Base-by-base conservation (phyloP, 2,797 vertebrate species). In the Lepus townsendii region DNA sequence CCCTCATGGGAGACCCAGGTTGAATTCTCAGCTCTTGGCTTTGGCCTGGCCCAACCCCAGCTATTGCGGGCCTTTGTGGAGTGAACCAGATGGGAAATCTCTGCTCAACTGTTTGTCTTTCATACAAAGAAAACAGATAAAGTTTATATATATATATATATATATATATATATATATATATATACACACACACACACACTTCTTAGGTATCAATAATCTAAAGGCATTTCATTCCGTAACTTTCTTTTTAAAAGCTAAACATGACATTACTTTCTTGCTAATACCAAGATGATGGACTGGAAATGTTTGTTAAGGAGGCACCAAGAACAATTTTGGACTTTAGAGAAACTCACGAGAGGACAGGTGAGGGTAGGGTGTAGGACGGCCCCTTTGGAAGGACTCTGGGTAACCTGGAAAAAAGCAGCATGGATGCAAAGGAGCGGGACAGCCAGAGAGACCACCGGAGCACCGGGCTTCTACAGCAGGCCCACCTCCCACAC, bases 201-300 rank as follows among this genome's bases (percentile, higher is more conserved):
- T 76, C 12, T 50, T 7, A 60, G 68, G 78, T n/a, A 4, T 38
- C 54, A 60, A 65, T 19, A 11, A 83, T 30, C 47, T 4, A 68
- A 91, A 54, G 54, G 60, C 27, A 72, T 72, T 66, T 93, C 5
- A 75, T 82, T 32, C 27, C 76, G 76, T 72, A 76, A 71, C 6
- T 71, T 66, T 88, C 42, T 75, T 93, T 85, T 95, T 9, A 79
- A 95, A 68, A 63, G 47, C 4, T 5, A 86, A 88, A 93, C 27
- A 77, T 83, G 22, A 71, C 35, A 42, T 88, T 83, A 72, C 9
- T 86, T 87, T 90, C 69, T 85, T 60, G 32, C n/a, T 75, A 68
- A 62, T 50, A 80, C 4, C 24, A 94, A 27, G 5, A 65, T 75
- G n/a, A 90, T 88, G 20, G 65, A 68, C 57, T 79, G 50, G 38